phyloP scores from a whole-genome alignment of 2,113 vertebrate species.

The Pterocles gutturalis region DNA sequence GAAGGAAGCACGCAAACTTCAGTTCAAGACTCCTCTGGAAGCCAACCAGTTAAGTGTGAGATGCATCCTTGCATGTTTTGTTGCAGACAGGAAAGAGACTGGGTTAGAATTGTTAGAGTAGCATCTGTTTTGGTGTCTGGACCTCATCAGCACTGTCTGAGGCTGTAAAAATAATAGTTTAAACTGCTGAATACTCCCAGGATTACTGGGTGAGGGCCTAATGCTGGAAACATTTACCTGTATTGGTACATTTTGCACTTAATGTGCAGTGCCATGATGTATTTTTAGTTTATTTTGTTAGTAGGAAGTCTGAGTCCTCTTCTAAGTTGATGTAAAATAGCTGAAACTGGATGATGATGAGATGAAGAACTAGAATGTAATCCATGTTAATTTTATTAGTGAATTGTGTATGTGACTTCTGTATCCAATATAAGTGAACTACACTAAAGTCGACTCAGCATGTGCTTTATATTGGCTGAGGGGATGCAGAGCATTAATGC shows the following conservation, averaged over 20 bases:
- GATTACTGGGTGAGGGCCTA: not conserved
- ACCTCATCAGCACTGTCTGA: not conserved
- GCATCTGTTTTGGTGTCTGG: not conserved
- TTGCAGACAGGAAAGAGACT: not conserved
- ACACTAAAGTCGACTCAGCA: not conserved
- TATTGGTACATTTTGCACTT: not conserved
- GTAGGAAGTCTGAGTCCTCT: not conserved
- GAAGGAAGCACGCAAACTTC: not conserved
- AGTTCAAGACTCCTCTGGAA: not conserved
- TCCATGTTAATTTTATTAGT: not conserved
- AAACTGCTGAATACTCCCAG: not conserved
- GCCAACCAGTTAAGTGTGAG: not conserved
- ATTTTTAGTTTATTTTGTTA: not conserved
- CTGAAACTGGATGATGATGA: not conserved
- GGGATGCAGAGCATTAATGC: not conserved
- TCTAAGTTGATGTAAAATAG: not conserved
- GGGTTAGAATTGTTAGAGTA: not conserved
- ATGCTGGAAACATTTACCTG: not conserved
- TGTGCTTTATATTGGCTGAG: not conserved
- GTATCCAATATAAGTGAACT: not conserved
- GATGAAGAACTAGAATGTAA: not conserved
- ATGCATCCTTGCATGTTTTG: not conserved
- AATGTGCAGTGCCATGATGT: accelerated
- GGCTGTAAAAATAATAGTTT: not conserved
- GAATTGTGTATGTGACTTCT: not conserved